Conservation (phyloP, 1,140 invertebrate species). For the Heliconius nattereri region DNA sequence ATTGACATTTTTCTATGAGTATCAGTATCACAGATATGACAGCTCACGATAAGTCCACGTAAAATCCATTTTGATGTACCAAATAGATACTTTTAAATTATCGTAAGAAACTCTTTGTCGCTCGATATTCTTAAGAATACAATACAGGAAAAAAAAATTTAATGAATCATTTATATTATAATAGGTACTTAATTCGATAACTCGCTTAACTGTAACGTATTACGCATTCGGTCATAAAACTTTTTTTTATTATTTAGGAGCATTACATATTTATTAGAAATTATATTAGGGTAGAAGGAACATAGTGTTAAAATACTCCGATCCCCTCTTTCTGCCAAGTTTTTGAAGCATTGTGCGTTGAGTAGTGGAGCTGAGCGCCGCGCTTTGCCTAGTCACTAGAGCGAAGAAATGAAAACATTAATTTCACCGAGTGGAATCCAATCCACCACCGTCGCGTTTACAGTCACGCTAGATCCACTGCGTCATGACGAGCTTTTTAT, state of each 20-base stretch:
- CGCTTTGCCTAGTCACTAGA: no score
- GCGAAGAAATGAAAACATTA: no score
- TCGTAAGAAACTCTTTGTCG: not conserved
- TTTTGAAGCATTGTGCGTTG: no score
- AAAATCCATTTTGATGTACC: not conserved
- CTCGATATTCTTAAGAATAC: not conserved
- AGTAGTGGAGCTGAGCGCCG: no score
- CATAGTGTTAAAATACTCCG: no score
- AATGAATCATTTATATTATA: constrained; percentile 2
- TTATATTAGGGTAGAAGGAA: no score
- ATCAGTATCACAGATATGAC: not conserved
- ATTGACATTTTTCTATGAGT: not conserved
- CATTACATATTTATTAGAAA: no score
- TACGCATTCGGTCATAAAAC: constrained; percentile 43
- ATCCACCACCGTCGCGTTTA: no score
- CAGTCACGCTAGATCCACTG: no score
- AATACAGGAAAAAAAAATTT: not conserved
- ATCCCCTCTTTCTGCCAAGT: no score
- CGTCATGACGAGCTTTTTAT: not conserved
- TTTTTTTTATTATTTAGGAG: no score
- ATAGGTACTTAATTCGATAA: not conserved
- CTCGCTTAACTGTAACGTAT: constrained; percentile 20
- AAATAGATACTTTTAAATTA: not conserved
- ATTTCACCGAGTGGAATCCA: no score
- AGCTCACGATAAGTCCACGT: not conserved